Evolutionary conservation across 2,797 vertebrate genomes (phyloP), one percentile per base, ranked within the genome.

Genomic region (Enteromius argenteus): DNA sequence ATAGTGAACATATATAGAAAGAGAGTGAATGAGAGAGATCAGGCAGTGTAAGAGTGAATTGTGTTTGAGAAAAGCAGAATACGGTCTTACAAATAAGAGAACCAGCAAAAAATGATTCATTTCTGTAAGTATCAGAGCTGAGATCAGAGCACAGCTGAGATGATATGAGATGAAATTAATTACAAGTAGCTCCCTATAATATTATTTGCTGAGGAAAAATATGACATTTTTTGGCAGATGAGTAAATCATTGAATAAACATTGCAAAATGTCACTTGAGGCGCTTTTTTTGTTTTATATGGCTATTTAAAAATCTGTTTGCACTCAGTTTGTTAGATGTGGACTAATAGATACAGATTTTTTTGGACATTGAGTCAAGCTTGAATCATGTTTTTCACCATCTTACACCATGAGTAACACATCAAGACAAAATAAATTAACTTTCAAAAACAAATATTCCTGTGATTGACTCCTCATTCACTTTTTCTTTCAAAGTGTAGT

Each of bases 51-150:
- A 84, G 19, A 44, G 62, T 67, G 27, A 56, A 60, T 51, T 71
- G 62, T 86, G 64, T 85, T 88, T 85, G 67, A 64, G 76, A 76
- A 58, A 32, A 86, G 60, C 14, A 68, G 83, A 89, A 89, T 14
- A 87, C 37, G 64, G 30, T 81, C 62, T 83, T 53, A 68, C 37
- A 80, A 56, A 80, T 73, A 49, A 13, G 42, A 87, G 32, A 51
- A 69, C n/a, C 23, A 23, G 81, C 14, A 62, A 44, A 21, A 71
- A 2, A 76, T 64, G 13, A 17, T 32, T 81, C n/a, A 46, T 69
- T 86, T 83, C 51, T 78, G 76, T 83, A 78, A 73, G 66, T 83
- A 84, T 69, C 77, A 81, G 44, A 30, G 27, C 71, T 3, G 69
- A 35, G 35, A 35, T 35, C 35, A 35, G 35, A 35, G 35, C 35